These are phyloP conservation scores for Macropus fuliginosus DNA, from an alignment of 2,797 vertebrate species.

Conservation along the genomic window DNA sequence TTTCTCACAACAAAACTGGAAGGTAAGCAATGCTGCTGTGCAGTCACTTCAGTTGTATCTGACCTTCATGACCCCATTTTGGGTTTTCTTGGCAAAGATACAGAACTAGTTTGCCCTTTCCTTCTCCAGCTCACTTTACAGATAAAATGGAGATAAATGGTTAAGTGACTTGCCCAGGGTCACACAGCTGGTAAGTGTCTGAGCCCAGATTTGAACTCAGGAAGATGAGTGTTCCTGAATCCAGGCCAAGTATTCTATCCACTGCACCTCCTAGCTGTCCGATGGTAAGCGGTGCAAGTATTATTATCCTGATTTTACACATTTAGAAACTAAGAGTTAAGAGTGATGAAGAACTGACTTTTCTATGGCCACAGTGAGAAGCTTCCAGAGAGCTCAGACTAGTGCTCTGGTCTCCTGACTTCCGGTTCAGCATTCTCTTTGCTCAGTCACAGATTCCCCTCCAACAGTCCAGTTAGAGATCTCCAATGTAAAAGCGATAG, in stretches of 20 bases:
- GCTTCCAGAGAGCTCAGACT: not conserved
- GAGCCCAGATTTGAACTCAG: not conserved
- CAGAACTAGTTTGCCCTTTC: not conserved
- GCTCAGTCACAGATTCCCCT: not conserved
- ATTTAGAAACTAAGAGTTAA: not conserved
- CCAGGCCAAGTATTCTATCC: not conserved
- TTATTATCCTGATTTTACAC: not conserved
- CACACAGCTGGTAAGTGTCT: not conserved
- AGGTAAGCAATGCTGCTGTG: not conserved
- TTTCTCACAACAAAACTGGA: not conserved
- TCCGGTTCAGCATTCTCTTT: not conserved
- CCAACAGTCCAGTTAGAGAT: not conserved
- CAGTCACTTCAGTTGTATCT: not conserved
- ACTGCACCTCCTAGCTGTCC: not conserved
- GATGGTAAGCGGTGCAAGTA: not conserved
- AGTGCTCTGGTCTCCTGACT: not conserved
- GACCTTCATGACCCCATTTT: not conserved
- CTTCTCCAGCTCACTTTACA: not conserved
- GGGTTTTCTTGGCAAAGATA: not conserved
- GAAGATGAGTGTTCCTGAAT: not conserved
- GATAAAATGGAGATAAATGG: not conserved
- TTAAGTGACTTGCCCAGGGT: not conserved
- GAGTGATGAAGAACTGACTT: not conserved
- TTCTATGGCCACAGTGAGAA: not conserved
- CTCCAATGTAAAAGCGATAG: slow-evolving; percentile 9